Base-by-base conservation (phyloP, 2,113 vertebrate species). In the Triplophysa rosa region DNA sequence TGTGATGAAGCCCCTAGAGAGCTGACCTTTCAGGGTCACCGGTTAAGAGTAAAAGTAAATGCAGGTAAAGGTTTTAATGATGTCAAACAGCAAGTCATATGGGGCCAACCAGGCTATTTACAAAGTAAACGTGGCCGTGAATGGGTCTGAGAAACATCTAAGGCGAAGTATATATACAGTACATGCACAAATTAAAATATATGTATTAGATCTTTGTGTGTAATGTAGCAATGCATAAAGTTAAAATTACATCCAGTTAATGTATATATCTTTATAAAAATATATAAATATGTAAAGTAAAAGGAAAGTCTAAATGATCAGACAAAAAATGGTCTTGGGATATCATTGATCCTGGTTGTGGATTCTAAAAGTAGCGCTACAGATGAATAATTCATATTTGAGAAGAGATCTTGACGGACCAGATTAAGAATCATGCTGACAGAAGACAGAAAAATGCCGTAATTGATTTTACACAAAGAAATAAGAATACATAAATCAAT, bases 21-120 rank as follows among this genome's bases (percentile, higher is more conserved):
- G 67, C 65, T 83, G 89, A 91, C 89, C 92, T 93, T 93, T 92
- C 83, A 58, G 80, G 89, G 90, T 91, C 92, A 92, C 92, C 88
- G 91, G 91, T 89, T 64, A 56, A 88, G 85, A 86, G 84, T 87
- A 84, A 90, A 91, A 90, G 91, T 91, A 87, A 89, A 89, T 88
- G 91, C 90, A 91, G 90, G 91, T 91, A 88, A 89, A 89, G 89
- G 91, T 88, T 91, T 88, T 90, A 84, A 80, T 86, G 49, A 83
- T 23, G 54, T 67, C 2, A 23, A 78, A 75, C 64, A 72, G 40
- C 37, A 47, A 33, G 47, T 74, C 64, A 59, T 52, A 16, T 71
- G 47, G 12, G 47, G 21, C 67, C 67, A 69, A 62, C 69, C 58
- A 42, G 67, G 69, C 80, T 83, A 83, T 89, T 89, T 90, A 86